Base-by-base conservation (phyloP, 2,797 vertebrate genomes). In the Scyliorhinus canicula region DNA sequence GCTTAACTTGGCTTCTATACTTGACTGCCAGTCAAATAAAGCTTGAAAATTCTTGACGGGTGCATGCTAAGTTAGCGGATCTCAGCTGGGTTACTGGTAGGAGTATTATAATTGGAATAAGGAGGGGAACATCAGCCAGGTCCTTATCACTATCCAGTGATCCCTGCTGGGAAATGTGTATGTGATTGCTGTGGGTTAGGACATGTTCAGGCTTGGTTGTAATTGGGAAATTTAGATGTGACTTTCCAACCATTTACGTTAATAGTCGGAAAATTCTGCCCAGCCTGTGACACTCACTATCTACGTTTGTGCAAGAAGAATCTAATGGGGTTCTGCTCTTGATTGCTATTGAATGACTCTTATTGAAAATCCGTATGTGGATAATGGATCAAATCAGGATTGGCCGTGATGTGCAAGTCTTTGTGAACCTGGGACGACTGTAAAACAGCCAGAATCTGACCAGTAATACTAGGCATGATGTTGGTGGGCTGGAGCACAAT, bases 31-130 rank as follows among this genome's bases (percentile, higher is more conserved):
- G 35, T 57, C 85, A 35, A 67, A 28, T 40, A 88, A 57, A 14
- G 57, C 31, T 57, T n/a, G 52, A 57, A 88, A 88, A 28, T 57
- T 12, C 31, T 35, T 35, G 28, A 31, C n/a, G 52, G 1, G 35
- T 57, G 31, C 4, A 88, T 88, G 85, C 52, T 88, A 4, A 57
- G 52, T 57, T n/a, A 88, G 50, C 52, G 57, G 52, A 88, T n/a
- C 52, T 88, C 85, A 88, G 85, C 52, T 88, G 85, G 85, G 52
- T 88, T 88, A 12, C 85, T 35, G 31, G 28, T 88, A n/a, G 3
- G 85, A 57, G 31, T 52, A 57, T 88, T 88, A 88, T 88, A 88
- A 88, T 88, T 88, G 85, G 85, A 88, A 88, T n/a, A n/a, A 88
- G 52, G 19, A 57, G 31, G 85, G 31, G 52, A 57, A 88, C 85